Evolutionary conservation across 37 sponge, comb jelly and placozoan genomes (phyloP).

Genomic region (Crambe crambe): DNA sequence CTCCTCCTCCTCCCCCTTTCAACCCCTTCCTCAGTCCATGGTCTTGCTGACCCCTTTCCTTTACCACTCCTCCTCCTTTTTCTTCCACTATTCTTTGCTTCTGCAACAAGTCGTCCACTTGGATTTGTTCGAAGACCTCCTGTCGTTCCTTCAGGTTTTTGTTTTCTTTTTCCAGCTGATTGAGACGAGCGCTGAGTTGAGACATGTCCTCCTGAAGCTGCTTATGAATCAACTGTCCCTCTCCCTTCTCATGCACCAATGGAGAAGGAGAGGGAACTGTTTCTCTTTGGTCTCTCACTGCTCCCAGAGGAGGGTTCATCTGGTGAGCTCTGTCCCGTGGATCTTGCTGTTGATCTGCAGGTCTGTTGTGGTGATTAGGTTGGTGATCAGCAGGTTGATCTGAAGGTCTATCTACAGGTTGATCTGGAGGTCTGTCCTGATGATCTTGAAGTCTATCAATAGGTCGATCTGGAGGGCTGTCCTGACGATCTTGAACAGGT

Average conservation of each 20-base stretch:
- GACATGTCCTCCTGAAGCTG: constrained; percentile 14
- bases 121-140: neutral
- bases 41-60: neutral
- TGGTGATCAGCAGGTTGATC: neutral
- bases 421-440: neutral
- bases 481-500: too few relatives aligned
- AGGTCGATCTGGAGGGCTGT: neutral
- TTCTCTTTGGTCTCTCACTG: neutral
- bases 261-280: neutral
- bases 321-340: neutral
- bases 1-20: neutral
- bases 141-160: constrained; percentile 28
- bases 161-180: constrained; percentile 44
- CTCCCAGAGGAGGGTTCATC: neutral
- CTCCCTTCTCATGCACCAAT: neutral
- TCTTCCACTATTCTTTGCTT: neutral
- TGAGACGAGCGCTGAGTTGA: constrained; percentile 1
- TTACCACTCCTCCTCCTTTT: neutral
- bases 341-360: neutral
- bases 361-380: neutral
- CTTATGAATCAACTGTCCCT: neutral
- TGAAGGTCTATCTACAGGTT: neutral
- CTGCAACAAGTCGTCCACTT: constrained; percentile 5
- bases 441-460: neutral
- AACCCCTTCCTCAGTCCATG: neutral